Conservation (phyloP, 37 sponge, comb jelly and placozoan genomes). For the Tethya wilhelma region DNA sequence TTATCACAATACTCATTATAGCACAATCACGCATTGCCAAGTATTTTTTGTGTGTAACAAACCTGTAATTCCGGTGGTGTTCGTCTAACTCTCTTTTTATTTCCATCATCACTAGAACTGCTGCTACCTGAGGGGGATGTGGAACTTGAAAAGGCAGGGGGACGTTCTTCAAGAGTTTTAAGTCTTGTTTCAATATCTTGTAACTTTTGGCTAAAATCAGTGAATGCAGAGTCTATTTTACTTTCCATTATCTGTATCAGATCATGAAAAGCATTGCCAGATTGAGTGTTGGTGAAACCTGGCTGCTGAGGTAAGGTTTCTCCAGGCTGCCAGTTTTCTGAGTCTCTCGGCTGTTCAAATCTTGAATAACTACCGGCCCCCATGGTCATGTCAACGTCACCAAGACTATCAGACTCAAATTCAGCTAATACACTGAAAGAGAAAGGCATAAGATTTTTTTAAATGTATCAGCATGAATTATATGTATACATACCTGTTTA, state of each 20-base stretch:
- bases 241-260: not conserved
- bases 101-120: not conserved
- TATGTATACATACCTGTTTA: too few species aligned
- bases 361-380: too few species aligned
- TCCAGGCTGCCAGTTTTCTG: not conserved
- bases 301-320: not conserved
- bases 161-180: not conserved
- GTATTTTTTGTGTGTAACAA: not conserved
- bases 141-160: not conserved
- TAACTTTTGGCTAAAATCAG: not conserved
- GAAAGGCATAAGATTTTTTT: too few species aligned
- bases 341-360: too few species aligned
- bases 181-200: not conserved
- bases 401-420: too few species aligned
- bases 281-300: not conserved
- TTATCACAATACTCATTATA: not conserved
- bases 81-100: not conserved
- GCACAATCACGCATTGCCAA: not conserved
- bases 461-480: too few species aligned
- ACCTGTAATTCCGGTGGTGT: not conserved
- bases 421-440: too few species aligned
- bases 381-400: too few species aligned
- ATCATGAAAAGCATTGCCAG: not conserved
- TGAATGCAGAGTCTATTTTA: not conserved
- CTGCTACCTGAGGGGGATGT: not conserved